These are phyloP conservation scores for Anhinga rufa DNA, from an alignment of 2,113 vertebrate genomes.

Conservation along the genomic window DNA sequence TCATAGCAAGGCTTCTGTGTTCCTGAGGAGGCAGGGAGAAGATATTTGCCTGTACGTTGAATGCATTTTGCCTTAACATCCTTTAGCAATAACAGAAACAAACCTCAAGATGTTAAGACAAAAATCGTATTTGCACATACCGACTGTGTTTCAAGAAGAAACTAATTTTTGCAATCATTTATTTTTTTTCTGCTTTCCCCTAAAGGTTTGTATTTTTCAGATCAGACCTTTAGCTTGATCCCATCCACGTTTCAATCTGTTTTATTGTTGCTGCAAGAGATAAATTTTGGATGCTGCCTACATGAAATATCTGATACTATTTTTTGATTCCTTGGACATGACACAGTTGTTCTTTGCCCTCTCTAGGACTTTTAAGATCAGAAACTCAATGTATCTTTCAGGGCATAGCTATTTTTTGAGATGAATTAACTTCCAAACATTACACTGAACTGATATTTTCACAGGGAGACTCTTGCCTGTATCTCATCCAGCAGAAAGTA, in stretches of 20 bases:
- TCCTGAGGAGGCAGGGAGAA: not conserved
- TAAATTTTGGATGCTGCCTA: not conserved
- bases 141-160: not conserved
- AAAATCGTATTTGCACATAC: not conserved
- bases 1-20: not conserved
- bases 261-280: not conserved
- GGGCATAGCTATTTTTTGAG: not conserved
- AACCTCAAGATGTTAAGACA: not conserved
- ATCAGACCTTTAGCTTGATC: not conserved
- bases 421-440: not conserved
- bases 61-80: not conserved
- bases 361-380: not conserved
- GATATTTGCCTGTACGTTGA: not conserved
- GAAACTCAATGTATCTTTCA: not conserved
- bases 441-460: not conserved
- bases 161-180: not conserved
- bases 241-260: not conserved
- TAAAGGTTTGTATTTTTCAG: not conserved
- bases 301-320: not conserved
- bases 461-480: not conserved
- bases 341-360: not conserved
- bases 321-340: not conserved
- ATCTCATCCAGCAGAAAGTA: not conserved
- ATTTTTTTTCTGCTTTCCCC: not conserved
- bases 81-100: not conserved